Evolutionary conservation across 2,888 invertebrate genomes (phyloP).

Genomic region (Enchytraeus crypticus): DNA sequence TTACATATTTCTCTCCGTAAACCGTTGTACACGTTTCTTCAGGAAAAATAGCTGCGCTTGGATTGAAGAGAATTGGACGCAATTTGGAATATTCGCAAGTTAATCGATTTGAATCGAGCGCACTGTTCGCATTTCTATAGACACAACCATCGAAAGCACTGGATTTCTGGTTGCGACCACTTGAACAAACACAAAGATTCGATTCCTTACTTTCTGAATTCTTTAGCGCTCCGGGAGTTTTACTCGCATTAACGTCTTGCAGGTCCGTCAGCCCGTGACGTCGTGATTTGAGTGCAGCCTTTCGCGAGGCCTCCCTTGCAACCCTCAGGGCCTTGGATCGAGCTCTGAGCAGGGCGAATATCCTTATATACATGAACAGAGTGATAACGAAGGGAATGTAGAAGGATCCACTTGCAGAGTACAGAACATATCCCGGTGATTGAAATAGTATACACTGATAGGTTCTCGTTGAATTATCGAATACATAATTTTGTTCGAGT

Average conservation of each 20-base stretch:
- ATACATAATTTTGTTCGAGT: slow-evolving; percentile 16
- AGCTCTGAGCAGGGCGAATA: slow-evolving; percentile 40
- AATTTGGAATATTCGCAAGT: no score
- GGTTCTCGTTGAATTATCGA: slow-evolving; percentile 26
- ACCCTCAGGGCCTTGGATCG: slow-evolving; percentile 33
- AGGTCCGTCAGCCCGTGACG: not conserved
- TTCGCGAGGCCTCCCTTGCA: not conserved
- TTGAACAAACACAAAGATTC: no score
- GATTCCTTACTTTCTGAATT: no score
- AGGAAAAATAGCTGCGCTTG: no score
- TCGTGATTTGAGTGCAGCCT: not conserved
- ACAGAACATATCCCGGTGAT: slow-evolving; percentile 43
- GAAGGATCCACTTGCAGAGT: slow-evolving; percentile 47
- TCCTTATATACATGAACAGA: slow-evolving; percentile 44
- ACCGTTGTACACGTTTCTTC: no score
- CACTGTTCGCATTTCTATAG: no score
- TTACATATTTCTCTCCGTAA: no score
- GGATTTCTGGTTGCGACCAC: no score
- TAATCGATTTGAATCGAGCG: no score
- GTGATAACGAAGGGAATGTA: slow-evolving; percentile 45
- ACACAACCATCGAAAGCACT: no score
- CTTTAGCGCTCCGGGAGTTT: not conserved
- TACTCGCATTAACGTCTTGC: not conserved
- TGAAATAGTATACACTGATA: slow-evolving; percentile 43
- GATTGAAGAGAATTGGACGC: no score